These are phyloP conservation scores for Paratrypauchen microcephalus DNA, from an alignment of 2,797 vertebrate species.

Conservation along the genomic window DNA sequence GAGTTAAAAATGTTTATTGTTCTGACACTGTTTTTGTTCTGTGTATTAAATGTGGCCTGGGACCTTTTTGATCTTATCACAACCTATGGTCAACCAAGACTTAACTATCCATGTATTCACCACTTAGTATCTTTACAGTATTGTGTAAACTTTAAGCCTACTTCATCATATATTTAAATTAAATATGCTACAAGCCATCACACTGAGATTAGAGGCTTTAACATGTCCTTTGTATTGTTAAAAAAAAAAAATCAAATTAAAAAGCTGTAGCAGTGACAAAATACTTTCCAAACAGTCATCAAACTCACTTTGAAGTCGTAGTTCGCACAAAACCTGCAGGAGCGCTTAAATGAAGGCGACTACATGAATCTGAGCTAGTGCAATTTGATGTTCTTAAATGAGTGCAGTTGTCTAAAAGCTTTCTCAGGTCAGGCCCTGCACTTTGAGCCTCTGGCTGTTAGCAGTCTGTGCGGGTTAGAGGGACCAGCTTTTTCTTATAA, in stretches of 20 bases:
- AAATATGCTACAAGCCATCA: conserved; percentile 9
- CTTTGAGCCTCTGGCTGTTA: conserved; percentile 17
- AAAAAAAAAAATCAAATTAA: conserved; percentile 3
- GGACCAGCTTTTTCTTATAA: conserved; percentile 16
- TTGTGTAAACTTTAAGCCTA: neutral
- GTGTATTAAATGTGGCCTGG: too few species aligned
- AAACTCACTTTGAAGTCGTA: conserved; percentile 39
- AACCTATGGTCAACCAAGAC: too few species aligned
- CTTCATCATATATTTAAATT: neutral
- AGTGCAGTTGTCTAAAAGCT: conserved; percentile 2
- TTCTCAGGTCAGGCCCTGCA: neutral
- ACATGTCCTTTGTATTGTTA: conserved; percentile 9
- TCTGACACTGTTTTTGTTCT: too few species aligned
- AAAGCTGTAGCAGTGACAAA: conserved; percentile 23
- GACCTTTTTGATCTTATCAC: too few species aligned
- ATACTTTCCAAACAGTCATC: conserved; percentile 32
- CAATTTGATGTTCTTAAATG: conserved; percentile 1
- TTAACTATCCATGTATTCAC: too few species aligned
- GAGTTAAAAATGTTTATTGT: too few species aligned
- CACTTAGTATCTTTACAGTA: too few species aligned
- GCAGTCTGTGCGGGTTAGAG: neutral
- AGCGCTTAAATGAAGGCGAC: conserved; percentile 10
- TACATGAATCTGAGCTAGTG: conserved; percentile 15
- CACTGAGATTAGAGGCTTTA: conserved; percentile 19
- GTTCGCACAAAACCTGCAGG: conserved; percentile 15